Percentiles rank a stretch among this genome's conserved stretches.
Conservation (phyloP, 2,888 invertebrate genomes). For the Lagria hirta region DNA sequence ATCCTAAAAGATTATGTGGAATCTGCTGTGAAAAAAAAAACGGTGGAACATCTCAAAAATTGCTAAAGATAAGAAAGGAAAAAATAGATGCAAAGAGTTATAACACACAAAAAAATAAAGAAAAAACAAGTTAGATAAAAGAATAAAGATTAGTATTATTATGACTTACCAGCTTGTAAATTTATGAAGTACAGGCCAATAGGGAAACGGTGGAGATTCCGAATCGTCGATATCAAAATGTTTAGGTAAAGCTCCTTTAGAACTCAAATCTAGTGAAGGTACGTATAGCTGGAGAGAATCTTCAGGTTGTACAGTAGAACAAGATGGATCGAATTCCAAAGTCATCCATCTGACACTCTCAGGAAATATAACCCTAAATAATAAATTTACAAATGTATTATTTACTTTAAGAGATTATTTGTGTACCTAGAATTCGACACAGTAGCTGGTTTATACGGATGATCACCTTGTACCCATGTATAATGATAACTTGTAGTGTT, state of each 20-base stretch:
- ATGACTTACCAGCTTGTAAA: conserved; percentile 60
- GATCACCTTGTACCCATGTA: conserved; percentile 92
- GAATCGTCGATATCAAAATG: conserved; percentile 42
- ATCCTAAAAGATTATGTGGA: no score
- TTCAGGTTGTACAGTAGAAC: conserved; percentile 91
- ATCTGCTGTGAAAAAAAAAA: no score
- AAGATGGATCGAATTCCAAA: conserved; percentile 89
- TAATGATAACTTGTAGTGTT: conserved; percentile 82
- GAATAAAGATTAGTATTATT: conserved; percentile 29
- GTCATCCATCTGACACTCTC: conserved; percentile 87
- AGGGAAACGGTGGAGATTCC: conserved; percentile 51
- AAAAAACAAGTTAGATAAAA: conserved; percentile 2
- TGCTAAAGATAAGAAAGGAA: no score
- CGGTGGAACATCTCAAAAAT: no score
- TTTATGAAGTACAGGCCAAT: conserved; percentile 68
- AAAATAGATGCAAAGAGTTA: conserved; percentile 2
- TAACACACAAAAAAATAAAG: neutral
- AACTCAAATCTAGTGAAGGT: conserved; percentile 53
- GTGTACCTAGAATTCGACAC: conserved; percentile 77
- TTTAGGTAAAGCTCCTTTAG: conserved; percentile 31
- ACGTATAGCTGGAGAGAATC: conserved; percentile 79
- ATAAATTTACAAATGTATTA: neutral
- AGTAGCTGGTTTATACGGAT: conserved; percentile 90
- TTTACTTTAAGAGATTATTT: neutral
- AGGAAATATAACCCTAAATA: conserved; percentile 79